phyloP scores from a whole-genome alignment of 2,888 invertebrate genomes.

The Anthophora plumipes region DNA sequence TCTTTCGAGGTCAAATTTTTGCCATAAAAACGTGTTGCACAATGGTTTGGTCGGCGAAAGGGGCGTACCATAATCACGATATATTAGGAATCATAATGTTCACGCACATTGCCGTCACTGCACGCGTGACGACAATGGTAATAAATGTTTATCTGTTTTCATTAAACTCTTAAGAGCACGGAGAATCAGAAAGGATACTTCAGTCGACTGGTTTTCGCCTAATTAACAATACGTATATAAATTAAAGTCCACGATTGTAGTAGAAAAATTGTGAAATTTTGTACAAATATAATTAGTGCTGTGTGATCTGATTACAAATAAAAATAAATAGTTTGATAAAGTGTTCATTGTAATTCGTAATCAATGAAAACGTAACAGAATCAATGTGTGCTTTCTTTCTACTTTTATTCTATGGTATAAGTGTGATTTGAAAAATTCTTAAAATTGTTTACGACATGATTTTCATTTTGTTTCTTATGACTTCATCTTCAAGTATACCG shows the following conservation, averaged over 20 bases:
- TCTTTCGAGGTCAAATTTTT: neutral
- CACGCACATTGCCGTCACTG: constrained; percentile 3
- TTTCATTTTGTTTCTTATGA: neutral
- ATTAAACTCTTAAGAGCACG: constrained; percentile 2
- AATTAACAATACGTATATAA: neutral
- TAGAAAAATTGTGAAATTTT: neutral
- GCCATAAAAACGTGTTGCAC: neutral
- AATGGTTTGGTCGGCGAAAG: constrained; percentile 2
- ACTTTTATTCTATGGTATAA: neutral
- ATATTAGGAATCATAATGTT: constrained; percentile 23
- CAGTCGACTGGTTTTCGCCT: constrained; percentile 11
- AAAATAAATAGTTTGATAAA: neutral
- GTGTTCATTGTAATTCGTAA: neutral
- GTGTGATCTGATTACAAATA: neutral
- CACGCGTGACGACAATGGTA: constrained; percentile 16
- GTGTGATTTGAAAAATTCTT: neutral
- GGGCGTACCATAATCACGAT: constrained; percentile 35
- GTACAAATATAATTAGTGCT: neutral
- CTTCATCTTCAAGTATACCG: neutral
- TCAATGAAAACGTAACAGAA: neutral
- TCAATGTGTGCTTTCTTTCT: neutral
- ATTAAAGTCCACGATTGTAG: neutral
- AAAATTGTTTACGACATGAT: neutral
- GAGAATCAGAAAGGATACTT: constrained; percentile 11
- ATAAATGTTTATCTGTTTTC: constrained; percentile 44